phyloP scores from a whole-genome alignment of 2,797 vertebrate species.

The Nyctalus aviator region DNA sequence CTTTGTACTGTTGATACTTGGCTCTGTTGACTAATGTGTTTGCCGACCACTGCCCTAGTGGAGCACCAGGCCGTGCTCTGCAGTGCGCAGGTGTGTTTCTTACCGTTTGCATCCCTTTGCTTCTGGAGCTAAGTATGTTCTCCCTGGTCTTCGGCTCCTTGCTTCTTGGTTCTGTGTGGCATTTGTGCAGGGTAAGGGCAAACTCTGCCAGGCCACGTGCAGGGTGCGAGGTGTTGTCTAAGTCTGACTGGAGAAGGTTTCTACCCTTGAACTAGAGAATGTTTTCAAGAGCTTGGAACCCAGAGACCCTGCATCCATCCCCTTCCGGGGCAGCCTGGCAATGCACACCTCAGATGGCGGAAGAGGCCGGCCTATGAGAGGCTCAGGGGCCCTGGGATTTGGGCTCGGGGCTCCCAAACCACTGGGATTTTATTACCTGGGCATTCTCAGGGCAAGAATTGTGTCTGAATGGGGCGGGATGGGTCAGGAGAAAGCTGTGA shows the following conservation, averaged over 20 bases:
- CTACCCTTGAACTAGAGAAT: background rate
- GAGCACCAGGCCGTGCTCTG: background rate
- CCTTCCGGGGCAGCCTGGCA: slow-evolving; percentile 75
- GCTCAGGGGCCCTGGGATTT: background rate
- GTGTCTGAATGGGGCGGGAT: background rate
- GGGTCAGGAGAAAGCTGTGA: background rate
- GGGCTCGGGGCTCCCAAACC: background rate
- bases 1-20: no score
- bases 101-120: background rate
- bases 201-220: background rate
- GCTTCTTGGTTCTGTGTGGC: background rate
- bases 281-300: background rate
- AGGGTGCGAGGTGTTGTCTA: background rate
- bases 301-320: slow-evolving; percentile 68
- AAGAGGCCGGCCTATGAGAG: background rate
- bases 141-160: background rate
- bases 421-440: background rate
- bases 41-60: no score
- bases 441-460: background rate
- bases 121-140: background rate
- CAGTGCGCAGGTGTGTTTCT: background rate
- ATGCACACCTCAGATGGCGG: slow-evolving; percentile 66
- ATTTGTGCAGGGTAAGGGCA: background rate
- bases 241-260: background rate
- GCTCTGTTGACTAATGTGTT: no score